phyloP scores from a whole-genome alignment of 2,888 invertebrate genomes.

The Dicyrtoma fusca region DNA sequence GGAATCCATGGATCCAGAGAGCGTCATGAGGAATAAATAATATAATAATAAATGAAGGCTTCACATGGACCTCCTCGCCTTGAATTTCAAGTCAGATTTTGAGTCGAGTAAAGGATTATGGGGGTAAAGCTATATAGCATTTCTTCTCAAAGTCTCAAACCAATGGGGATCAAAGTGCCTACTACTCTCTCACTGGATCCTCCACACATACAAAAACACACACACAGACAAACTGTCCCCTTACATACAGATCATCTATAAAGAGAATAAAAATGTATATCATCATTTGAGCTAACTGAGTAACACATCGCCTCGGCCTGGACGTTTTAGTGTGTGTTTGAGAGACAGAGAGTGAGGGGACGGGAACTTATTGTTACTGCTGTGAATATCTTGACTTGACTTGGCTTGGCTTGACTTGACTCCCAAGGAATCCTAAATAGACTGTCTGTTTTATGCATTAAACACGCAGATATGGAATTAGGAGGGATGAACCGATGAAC shows the following conservation, averaged over 20 bases:
- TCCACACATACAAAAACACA: not conserved
- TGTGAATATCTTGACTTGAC: no score
- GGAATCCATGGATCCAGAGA: not conserved
- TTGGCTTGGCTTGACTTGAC: no score
- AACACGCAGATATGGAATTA: no score
- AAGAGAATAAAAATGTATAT: no score
- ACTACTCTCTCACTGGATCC: not conserved
- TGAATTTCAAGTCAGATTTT: conserved; percentile 15
- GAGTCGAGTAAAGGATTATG: not conserved
- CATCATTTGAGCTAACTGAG: no score
- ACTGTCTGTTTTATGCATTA: no score
- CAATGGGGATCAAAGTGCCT: not conserved
- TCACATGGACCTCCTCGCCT: not conserved
- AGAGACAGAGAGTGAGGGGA: not conserved
- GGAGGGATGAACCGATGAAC: no score
- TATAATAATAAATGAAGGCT: conserved; percentile 17
- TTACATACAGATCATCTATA: no score
- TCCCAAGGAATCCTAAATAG: no score
- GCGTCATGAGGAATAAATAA: conserved; percentile 13
- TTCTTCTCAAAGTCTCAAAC: not conserved
- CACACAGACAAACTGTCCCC: no score
- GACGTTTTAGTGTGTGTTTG: conserved; percentile 4
- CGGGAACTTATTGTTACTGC: no score
- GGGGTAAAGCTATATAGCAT: not conserved
- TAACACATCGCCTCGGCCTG: no score